Conservation (phyloP, 2,113 vertebrate species). For the Paradisaea rubra region DNA sequence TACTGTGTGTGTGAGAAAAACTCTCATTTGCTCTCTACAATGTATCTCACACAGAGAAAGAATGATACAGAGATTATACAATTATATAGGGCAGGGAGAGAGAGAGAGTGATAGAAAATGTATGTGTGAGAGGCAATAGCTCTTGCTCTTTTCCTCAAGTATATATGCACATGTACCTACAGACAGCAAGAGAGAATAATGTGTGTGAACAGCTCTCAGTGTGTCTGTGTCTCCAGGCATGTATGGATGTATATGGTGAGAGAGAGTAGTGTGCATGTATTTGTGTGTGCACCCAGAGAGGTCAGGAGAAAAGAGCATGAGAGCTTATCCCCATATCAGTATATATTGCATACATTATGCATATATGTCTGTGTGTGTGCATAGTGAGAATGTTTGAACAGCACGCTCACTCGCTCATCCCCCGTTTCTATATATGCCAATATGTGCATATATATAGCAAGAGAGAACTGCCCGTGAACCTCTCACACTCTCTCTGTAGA, state of each 20-base stretch:
- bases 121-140: neutral
- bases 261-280: neutral
- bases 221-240: no score
- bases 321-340: neutral
- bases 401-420: fast-evolving
- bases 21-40: neutral
- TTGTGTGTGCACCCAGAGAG: neutral
- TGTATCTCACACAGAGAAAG: neutral
- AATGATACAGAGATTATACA: neutral
- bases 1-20: neutral
- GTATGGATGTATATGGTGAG: fast-evolving
- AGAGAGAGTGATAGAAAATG: neutral
- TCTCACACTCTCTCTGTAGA: no score
- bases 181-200: neutral
- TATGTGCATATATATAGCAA: neutral
- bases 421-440: neutral
- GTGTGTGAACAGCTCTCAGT: neutral
- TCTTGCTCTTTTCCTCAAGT: neutral
- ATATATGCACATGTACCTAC: neutral
- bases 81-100: neutral
- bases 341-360: neutral
- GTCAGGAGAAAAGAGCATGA: neutral
- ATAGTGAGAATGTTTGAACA: neutral
- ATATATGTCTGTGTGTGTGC: fast-evolving
- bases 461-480: neutral